These are phyloP conservation scores for Meteorus cinctellus DNA, from an alignment of 2,888 invertebrate genomes.

Conservation along the genomic window DNA sequence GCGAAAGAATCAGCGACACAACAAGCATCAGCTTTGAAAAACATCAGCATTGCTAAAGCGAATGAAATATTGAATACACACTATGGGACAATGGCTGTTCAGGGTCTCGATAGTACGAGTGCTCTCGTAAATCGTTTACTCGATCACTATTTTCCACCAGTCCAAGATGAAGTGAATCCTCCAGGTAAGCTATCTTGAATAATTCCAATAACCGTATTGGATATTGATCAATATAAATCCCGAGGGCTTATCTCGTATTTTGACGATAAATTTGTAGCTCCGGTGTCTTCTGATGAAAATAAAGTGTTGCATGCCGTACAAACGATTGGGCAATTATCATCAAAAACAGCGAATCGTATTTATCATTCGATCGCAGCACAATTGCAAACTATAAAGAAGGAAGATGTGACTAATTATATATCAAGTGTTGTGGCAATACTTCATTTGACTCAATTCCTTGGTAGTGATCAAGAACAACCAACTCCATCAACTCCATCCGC, in stretches of 20 bases:
- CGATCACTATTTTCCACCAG: constrained; percentile 83
- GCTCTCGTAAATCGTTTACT: constrained; percentile 82
- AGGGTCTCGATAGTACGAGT: constrained; percentile 82
- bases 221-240: neutral
- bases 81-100: constrained; percentile 81
- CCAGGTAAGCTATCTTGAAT: constrained; percentile 67
- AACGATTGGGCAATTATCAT: constrained; percentile 83
- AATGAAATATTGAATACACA: constrained; percentile 82
- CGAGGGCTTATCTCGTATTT: neutral
- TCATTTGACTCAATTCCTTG: constrained; percentile 66
- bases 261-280: constrained; percentile 73
- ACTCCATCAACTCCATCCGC: constrained; percentile 16
- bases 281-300: constrained; percentile 79
- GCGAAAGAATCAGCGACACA: constrained; percentile 77
- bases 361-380: constrained; percentile 82
- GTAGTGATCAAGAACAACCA: constrained; percentile 49
- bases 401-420: constrained; percentile 68
- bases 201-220: neutral
- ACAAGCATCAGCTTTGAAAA: constrained; percentile 80
- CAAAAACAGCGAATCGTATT: constrained; percentile 82
- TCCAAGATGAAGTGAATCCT: constrained; percentile 73
- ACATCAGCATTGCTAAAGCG: constrained; percentile 82
- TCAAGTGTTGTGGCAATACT: constrained; percentile 68
- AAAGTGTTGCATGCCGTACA: constrained; percentile 83
- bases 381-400: constrained; percentile 74